Evolutionary conservation across 2,113 vertebrate genomes (phyloP), one percentile per base, ranked within the genome.

Genomic region (Oriolus oriolus): DNA sequence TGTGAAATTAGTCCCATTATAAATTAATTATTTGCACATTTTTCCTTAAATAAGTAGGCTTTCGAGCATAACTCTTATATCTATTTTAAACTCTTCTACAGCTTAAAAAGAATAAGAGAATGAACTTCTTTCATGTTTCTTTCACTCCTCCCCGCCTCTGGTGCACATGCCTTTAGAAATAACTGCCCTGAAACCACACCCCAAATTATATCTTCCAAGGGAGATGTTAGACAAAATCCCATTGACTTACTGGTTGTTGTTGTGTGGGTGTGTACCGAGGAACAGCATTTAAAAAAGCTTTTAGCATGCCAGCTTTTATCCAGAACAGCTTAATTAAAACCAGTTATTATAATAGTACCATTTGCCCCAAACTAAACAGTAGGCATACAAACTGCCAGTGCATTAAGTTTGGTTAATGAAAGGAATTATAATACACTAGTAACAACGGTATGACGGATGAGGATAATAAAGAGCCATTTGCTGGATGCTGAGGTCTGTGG

Each of bases 291-390:
- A 26, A 57, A 81, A 91, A 70, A 39, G 85, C 49, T 89, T 92
- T 96, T 73, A 94, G 64, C 44, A 37, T 37, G 65, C n/a, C 84
- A 89, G 85, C 39, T 89, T 94, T 92, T 82, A 90, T 84, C 85
- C 45, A 68, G 53, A 95, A 49, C 37, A 63, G 64, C 39, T 90
- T 96, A 95, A 96, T 96, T 95, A 96, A 96, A 96, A 87, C 52
- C 68, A 81, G 79, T 45, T 93, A 81, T 71, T 93, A 45, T 64
- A 95, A 90, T 11, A 78, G 76, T 33, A 89, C 69, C 37, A 49
- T 81, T 96, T 94, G 41, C 65, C 89, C 90, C 80, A 56, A 78
- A 94, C 78, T 39, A 83, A 96, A 94, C 86, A 93, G 86, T 75
- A 94, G 90, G 68, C 71, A 66, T 61, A 79, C 69, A 6, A 15